Evolutionary conservation across 1,140 invertebrate genomes (phyloP), one percentile per base, ranked within the genome.

Genomic region (Rhagoletis zephyria): DNA sequence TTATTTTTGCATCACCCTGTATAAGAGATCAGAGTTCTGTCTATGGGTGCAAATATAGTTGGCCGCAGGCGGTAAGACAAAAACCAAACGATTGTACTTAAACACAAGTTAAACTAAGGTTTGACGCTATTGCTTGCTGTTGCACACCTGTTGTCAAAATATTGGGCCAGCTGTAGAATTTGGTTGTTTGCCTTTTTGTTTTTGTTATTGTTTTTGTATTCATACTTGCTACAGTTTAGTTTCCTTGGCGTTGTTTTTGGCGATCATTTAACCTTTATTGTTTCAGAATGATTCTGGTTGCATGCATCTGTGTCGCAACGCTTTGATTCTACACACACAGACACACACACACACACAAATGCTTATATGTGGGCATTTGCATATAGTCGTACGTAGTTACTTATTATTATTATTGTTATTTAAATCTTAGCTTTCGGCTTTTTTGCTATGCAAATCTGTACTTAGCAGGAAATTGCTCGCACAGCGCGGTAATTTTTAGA

Each of bases 81-180:
- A 6, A 56, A 0, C 14, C 40, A 74, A 74, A 7, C 10, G 51
- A 7, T 7, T 10, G 10, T 56, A 56, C 51, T 56, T 56, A 56
- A 56, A 56, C 10, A 56, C 10, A 56, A 7, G 10, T 56, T 56
- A 56, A 56, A 56, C 51, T 56, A 56, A 56, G 51, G 51, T 56
- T 56, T 10, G 51, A 7, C 10, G 51, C 5, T 48, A 45, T 81
- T 81, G 45, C n/a, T 81, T 81, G 42, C 40, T 12, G 42, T 14
- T 56, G 74, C 74, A 81, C 74, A 81, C 74, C 74, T 81, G 74
- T 81, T 81, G 45, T 16, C 48, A 30, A 81, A 63, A 81, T 19
- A 30, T 14, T 6, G 70, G 1, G 40, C 67, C 67, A 74, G 67
- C 42, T 74, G 74, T 74, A 19, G 2, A n/a, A 16, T 51, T 63